Percentiles rank a stretch among this genome's conserved stretches.
These are phyloP conservation scores for Colistium nudipinnis DNA, from an alignment of 2,113 vertebrate species.

Conservation along the genomic window DNA sequence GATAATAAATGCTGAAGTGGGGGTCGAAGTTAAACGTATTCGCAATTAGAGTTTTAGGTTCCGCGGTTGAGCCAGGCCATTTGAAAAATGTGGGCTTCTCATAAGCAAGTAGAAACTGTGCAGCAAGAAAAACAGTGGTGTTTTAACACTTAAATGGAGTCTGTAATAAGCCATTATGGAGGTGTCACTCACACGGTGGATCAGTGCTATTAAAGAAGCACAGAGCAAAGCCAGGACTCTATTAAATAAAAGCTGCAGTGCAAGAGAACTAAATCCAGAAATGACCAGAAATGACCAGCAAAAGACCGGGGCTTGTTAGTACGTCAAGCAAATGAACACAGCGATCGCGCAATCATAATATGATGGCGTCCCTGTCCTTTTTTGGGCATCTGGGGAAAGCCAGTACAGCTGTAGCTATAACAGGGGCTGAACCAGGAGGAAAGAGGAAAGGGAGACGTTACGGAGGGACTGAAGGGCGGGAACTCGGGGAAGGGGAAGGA, in stretches of 20 bases:
- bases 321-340: conserved; percentile 37
- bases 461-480: neutral
- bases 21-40: conserved; percentile 34
- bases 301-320: conserved; percentile 8
- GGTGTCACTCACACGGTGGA: conserved; percentile 48
- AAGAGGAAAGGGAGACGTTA: conserved; percentile 10
- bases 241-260: conserved; percentile 18
- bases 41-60: conserved; percentile 21
- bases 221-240: conserved; percentile 20
- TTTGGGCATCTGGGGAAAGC: conserved; percentile 73
- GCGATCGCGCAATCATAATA: conserved; percentile 34
- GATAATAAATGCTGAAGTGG: conserved; percentile 31
- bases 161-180: conserved; percentile 45
- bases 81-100: conserved; percentile 6
- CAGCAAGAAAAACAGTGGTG: conserved; percentile 35
- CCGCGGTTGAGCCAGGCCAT: neutral
- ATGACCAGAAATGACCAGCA: conserved; percentile 22
- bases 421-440: conserved; percentile 27
- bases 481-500: neutral
- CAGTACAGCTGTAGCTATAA: conserved; percentile 34
- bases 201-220: conserved; percentile 35
- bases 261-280: conserved; percentile 25
- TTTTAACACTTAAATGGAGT: conserved; percentile 36
- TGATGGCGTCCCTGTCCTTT: conserved; percentile 60
- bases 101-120: conserved; percentile 13